Percentiles rank a stretch among this genome's conserved stretches.
phyloP scores from a whole-genome alignment of 2,113 vertebrate genomes.

The Orycteropus afer region DNA sequence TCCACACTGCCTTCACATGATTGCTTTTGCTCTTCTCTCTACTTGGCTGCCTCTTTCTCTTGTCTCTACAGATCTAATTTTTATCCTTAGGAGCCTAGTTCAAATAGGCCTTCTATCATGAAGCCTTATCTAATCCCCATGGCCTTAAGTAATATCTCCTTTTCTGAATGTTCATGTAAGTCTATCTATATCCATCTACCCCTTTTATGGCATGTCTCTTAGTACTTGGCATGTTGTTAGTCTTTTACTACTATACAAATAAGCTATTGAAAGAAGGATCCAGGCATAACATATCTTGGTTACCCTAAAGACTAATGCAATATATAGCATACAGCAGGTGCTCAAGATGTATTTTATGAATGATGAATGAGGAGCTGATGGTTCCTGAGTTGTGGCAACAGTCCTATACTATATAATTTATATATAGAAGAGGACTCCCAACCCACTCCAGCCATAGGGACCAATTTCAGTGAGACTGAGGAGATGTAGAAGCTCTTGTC shows the following conservation, averaged over 20 bases:
- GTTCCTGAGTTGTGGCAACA: too few relatives aligned
- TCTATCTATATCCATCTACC: too few relatives aligned
- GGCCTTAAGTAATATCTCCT: not conserved
- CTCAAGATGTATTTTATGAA: not conserved
- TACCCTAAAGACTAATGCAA: not conserved
- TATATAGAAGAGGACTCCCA: not conserved
- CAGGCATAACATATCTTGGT: not conserved
- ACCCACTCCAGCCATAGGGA: not conserved
- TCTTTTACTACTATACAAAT: slow-evolving; percentile 16
- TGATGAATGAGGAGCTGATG: not conserved
- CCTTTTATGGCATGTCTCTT: not conserved
- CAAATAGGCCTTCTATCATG: not conserved
- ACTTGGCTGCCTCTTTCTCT: not conserved
- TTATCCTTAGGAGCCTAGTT: not conserved
- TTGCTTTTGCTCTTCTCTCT: not conserved
- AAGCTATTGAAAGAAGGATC: not conserved
- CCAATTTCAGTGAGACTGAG: not conserved
- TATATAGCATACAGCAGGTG: not conserved
- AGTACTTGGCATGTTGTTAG: not conserved
- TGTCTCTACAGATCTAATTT: not conserved
- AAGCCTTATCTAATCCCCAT: not conserved
- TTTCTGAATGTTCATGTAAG: not conserved
- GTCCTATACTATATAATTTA: too few relatives aligned
- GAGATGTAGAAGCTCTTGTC: not conserved
- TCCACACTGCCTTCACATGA: not conserved